Evolutionary conservation across 2,113 vertebrate species (phyloP).

Genomic region (Rhinopithecus roxellana): DNA sequence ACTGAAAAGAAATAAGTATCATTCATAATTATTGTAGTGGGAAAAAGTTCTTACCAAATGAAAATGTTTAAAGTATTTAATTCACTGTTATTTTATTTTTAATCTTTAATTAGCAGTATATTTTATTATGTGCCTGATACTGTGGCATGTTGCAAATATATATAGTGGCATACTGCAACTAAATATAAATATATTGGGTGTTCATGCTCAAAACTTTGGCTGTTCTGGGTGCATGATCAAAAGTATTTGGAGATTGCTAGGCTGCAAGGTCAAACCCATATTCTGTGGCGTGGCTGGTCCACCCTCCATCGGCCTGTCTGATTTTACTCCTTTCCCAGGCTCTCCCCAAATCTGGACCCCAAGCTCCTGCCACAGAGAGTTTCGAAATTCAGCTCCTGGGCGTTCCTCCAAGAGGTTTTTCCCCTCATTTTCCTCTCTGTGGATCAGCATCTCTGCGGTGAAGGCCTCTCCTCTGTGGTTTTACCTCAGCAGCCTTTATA

Average conservation of each 20-base stretch:
- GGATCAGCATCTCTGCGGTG: not conserved
- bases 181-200: not conserved
- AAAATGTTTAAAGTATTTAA: not conserved
- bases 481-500: not conserved
- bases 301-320: rapidly evolving
- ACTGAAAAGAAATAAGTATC: not conserved
- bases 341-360: no score
- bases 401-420: no score
- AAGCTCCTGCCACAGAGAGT: not conserved
- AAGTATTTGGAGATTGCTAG: not conserved
- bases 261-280: no score
- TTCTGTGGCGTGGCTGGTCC: not conserved
- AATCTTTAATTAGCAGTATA: not conserved
- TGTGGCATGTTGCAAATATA: not conserved
- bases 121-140: not conserved
- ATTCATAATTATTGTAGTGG: not conserved
- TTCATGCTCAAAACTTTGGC: not conserved
- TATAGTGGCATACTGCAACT: no score
- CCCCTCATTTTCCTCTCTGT: not conserved
- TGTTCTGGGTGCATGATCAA: no score
- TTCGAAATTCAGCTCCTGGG: not conserved
- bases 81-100: not conserved
- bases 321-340: not conserved
- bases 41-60: not conserved
- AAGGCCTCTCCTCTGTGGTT: not conserved